Evolutionary conservation across 2,113 vertebrate species (phyloP).

Genomic region (Gallinago undulata): DNA sequence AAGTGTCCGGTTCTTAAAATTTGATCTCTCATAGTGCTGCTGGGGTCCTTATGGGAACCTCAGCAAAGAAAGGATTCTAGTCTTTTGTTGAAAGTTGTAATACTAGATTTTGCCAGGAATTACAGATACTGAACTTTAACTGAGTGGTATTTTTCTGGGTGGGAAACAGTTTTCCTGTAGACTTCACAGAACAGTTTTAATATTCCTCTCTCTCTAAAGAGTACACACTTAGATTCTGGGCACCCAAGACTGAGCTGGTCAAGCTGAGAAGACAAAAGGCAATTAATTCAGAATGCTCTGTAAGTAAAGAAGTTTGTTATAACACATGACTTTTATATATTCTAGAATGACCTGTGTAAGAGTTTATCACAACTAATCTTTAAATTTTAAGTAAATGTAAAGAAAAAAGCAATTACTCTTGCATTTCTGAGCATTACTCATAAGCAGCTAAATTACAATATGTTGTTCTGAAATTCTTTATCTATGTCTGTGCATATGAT

Average conservation of each 20-base stretch:
- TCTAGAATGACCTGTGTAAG: neutral
- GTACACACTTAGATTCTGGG: neutral
- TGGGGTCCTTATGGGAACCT: neutral
- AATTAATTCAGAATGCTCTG: neutral
- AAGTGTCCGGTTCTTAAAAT: neutral
- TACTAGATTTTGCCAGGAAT: neutral
- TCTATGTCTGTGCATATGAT: neutral
- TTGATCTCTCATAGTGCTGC: neutral
- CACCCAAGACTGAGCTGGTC: neutral
- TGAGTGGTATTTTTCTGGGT: neutral
- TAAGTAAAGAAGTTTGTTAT: neutral
- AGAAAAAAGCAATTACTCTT: neutral
- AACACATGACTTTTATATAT: neutral
- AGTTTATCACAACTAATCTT: neutral
- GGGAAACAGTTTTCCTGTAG: neutral
- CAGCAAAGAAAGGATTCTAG: neutral
- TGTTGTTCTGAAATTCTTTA: neutral
- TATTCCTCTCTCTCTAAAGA: neutral
- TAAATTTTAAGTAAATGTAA: neutral
- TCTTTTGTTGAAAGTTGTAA: neutral
- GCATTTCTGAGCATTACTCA: neutral
- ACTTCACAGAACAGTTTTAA: neutral
- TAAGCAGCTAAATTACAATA: neutral
- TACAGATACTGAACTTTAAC: neutral
- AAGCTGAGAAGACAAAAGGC: neutral